Evolutionary conservation across 2,797 vertebrate genomes (phyloP).

Genomic region (Thalassophryne amazonica): DNA sequence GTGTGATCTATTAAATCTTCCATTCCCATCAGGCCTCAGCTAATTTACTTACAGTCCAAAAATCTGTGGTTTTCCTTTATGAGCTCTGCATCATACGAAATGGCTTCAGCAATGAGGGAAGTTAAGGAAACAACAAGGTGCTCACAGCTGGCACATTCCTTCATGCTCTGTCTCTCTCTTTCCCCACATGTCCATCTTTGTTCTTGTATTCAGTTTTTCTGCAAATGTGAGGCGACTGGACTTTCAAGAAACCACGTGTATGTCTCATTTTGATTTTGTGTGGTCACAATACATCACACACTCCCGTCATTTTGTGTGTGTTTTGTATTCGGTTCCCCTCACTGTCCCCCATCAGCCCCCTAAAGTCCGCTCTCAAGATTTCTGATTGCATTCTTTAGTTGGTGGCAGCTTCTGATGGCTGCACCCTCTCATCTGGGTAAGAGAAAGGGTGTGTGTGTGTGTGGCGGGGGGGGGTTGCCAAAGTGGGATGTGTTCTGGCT

Average conservation of each 20-base stretch:
- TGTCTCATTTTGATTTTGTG: background rate
- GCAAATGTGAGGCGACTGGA: background rate
- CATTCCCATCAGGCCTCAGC: conserved; percentile 7
- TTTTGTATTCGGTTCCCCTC: conserved; percentile 36
- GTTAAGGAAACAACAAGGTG: conserved; percentile 36
- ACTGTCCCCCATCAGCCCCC: background rate
- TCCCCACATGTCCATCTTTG: background rate
- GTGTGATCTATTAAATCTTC: conserved; percentile 7
- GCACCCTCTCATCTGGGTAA: conserved; percentile 17
- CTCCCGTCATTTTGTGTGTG: conserved; percentile 1
- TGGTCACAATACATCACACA: background rate
- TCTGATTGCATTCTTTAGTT: conserved; percentile 29
- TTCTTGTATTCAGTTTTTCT: background rate
- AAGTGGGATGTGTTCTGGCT: conserved; percentile 32
- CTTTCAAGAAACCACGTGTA: background rate
- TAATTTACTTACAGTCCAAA: conserved; percentile 18
- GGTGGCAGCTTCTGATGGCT: conserved; percentile 18
- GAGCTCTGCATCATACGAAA: conserved; percentile 38
- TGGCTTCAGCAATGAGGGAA: conserved; percentile 34
- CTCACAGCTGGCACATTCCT: conserved; percentile 30
- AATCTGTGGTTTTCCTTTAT: conserved; percentile 28
- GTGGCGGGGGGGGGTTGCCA: conserved; percentile 14
- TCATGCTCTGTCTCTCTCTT: conserved; percentile 9
- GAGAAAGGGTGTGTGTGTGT: too few species aligned
- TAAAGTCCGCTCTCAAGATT: conserved; percentile 14